A percentile compares a stretch with the other conserved stretches of the same genome.
These are phyloP conservation scores for Tillus elongatus DNA, from an alignment of 2,888 invertebrate genomes.

Conservation along the genomic window DNA sequence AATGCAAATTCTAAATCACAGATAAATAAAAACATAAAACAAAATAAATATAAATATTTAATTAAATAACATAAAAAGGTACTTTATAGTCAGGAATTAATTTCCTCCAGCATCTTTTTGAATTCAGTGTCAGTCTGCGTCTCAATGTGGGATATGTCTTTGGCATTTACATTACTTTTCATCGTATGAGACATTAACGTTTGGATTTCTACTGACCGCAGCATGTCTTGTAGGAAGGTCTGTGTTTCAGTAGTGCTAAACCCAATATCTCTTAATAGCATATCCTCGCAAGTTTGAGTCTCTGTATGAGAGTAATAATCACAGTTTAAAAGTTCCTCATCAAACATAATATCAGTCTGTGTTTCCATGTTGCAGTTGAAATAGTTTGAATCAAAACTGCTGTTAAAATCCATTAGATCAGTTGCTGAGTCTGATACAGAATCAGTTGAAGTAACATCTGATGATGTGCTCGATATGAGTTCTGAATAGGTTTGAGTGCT, in stretches of 20 bases:
- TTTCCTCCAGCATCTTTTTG: slow-evolving; percentile 37
- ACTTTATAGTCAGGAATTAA: slow-evolving; percentile 39
- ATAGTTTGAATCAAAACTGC: slow-evolving; percentile 33
- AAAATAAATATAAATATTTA: no score
- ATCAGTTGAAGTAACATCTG: no score
- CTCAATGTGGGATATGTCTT: slow-evolving; percentile 44
- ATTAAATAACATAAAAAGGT: slow-evolving; percentile 16
- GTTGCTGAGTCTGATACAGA: no score
- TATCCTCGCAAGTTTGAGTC: slow-evolving; percentile 46
- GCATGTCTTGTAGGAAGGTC: slow-evolving; percentile 49
- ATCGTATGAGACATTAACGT: slow-evolving; percentile 38
- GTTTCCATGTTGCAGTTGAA: slow-evolving; percentile 51
- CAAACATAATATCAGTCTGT: slow-evolving; percentile 47
- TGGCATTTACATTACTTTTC: slow-evolving; percentile 21
- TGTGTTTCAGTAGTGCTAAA: slow-evolving; percentile 56
- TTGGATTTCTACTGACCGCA: slow-evolving; percentile 53
- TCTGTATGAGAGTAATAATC: slow-evolving; percentile 37
- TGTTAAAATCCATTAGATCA: no score
- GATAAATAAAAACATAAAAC: slow-evolving; percentile 9
- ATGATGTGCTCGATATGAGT: no score
- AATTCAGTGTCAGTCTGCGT: slow-evolving; percentile 46
- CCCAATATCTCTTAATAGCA: slow-evolving; percentile 43
- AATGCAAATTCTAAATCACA: no score
- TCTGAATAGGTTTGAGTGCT: slow-evolving; percentile 40
- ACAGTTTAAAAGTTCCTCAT: slow-evolving; percentile 32